Percentiles rank a stretch among this genome's conserved stretches.
phyloP scores from a whole-genome alignment of 2,888 invertebrate species.

The Nyleta sp. region DNA sequence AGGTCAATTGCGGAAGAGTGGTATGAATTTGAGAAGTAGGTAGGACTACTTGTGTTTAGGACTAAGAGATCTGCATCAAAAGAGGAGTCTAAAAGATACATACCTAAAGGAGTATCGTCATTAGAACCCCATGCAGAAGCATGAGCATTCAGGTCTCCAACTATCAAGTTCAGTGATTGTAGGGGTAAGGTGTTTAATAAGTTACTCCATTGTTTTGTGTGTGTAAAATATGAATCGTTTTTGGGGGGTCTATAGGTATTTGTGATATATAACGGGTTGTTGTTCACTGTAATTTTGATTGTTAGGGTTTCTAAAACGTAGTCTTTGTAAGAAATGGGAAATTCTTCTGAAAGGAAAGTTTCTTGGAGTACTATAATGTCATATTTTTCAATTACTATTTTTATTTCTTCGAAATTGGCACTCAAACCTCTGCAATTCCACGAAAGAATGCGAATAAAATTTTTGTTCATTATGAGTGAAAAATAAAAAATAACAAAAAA shows the following conservation, averaged over 20 bases:
- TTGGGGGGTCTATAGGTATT: constrained; percentile 14
- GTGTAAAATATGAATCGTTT: neutral
- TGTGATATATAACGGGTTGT: neutral
- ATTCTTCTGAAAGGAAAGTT: neutral
- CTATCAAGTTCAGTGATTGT: neutral
- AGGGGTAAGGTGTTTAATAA: neutral
- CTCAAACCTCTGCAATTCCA: constrained; percentile 23
- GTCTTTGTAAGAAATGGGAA: neutral
- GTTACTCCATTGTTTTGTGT: constrained; percentile 4
- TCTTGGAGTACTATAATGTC: constrained; percentile 16
- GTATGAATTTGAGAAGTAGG: too few relatives aligned
- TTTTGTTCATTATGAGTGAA: too few relatives aligned
- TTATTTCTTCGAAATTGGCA: neutral
- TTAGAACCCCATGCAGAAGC: constrained; percentile 3
- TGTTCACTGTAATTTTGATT: neutral
- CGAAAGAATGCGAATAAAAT: too few relatives aligned
- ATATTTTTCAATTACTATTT: neutral
- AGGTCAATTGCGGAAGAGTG: too few relatives aligned
- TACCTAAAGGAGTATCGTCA: neutral
- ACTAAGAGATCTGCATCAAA: neutral
- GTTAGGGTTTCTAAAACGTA: constrained; percentile 9
- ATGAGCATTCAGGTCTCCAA: constrained; percentile 12
- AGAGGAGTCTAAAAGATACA: neutral
- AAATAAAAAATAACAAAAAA: too few relatives aligned
- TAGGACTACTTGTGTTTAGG: neutral